Conservation (phyloP, 2,797 vertebrate genomes). For the Prionace glauca region DNA sequence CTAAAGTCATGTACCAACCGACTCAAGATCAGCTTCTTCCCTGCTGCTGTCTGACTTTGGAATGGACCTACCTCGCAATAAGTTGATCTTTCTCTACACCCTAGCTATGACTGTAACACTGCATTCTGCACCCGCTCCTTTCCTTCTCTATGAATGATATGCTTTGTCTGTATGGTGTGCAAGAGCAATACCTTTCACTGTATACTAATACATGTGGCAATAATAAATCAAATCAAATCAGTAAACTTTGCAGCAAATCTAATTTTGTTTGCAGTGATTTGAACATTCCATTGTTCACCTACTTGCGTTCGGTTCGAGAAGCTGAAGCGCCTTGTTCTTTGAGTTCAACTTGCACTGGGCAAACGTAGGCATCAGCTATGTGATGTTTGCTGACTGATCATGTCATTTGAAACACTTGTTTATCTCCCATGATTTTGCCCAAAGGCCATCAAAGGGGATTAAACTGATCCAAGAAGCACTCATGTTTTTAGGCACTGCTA, state of each 20-base stretch:
- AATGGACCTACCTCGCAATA: too few species aligned
- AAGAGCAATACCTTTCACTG: too few species aligned
- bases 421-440: neutral
- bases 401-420: neutral
- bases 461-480: neutral
- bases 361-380: neutral
- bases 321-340: neutral
- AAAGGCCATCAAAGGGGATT: neutral
- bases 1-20: too few species aligned
- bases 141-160: too few species aligned
- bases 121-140: too few species aligned
- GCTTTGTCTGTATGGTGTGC: too few species aligned
- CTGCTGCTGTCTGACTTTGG: too few species aligned
- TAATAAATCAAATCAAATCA: neutral
- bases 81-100: too few species aligned
- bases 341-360: neutral
- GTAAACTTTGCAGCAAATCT: neutral
- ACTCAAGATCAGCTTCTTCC: too few species aligned
- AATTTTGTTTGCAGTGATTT: neutral
- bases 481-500: neutral
- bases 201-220: too few species aligned
- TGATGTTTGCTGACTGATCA: neutral
- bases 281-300: neutral
- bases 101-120: too few species aligned
- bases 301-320: neutral